These are phyloP conservation scores for Ammospiza maritima DNA, from an alignment of 2,797 vertebrate genomes.

Conservation along the genomic window DNA sequence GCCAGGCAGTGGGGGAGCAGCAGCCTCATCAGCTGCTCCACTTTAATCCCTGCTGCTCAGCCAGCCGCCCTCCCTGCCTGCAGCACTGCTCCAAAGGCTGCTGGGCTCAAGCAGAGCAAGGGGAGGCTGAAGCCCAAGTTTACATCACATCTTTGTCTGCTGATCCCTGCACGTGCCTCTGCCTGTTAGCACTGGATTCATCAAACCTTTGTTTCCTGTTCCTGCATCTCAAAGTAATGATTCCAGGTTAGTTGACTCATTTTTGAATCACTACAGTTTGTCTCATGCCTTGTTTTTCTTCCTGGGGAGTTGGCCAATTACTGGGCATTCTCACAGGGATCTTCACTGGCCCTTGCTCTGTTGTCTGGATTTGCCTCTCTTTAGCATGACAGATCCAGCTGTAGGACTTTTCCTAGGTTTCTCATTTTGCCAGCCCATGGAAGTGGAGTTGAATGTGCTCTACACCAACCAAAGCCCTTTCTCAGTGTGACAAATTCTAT, in stretches of 20 bases:
- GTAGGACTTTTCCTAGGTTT: background rate
- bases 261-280: background rate
- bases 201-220: background rate
- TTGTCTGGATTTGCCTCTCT: background rate
- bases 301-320: background rate
- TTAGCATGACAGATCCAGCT: background rate
- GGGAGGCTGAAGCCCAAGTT: background rate
- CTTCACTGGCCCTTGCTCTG: background rate
- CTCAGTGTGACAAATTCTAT: background rate
- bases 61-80: background rate
- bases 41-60: background rate
- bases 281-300: background rate
- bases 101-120: background rate
- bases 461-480: background rate
- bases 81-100: background rate
- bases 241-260: background rate
- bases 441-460: background rate
- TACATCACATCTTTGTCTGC: background rate
- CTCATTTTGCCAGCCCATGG: background rate
- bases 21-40: background rate
- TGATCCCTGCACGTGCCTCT: background rate
- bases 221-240: background rate
- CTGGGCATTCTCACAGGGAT: background rate
- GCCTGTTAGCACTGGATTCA: background rate
- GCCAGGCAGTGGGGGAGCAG: background rate